Conservation (phyloP, 2,888 invertebrate genomes). For the Ophion ventricosus region DNA sequence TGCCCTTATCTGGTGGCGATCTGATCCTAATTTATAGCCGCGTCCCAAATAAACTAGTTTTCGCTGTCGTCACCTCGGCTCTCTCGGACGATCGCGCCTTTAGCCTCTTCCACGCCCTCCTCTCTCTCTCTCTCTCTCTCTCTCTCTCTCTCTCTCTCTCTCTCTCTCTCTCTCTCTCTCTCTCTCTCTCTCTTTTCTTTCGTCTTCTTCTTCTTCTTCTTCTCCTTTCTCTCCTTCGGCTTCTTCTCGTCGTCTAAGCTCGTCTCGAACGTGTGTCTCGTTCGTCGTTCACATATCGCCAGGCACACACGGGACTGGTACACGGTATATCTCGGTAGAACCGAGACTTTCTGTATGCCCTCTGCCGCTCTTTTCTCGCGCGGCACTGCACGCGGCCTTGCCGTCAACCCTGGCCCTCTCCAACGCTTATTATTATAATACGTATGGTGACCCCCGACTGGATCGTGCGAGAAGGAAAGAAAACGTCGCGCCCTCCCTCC, state of each 20-base stretch:
- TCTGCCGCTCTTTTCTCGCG: conserved; percentile 66
- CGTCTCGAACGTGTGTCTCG: conserved; percentile 50
- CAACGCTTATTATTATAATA: conserved; percentile 58
- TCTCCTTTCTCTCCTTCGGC: conserved; percentile 43
- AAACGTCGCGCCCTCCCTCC: background rate
- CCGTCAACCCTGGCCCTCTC: conserved; percentile 57
- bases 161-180: conserved; percentile 39
- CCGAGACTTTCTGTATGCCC: conserved; percentile 20
- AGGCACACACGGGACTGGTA: conserved; percentile 8
- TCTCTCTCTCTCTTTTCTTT: conserved; percentile 22
- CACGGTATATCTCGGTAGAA: background rate
- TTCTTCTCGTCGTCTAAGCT: conserved; percentile 49
- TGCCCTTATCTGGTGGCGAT: conserved; percentile 83
- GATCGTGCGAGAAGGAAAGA: conserved; percentile 44
- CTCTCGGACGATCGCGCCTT: conserved; percentile 71
- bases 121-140: conserved; percentile 44
- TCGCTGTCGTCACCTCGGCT: conserved; percentile 83
- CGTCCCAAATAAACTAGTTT: conserved; percentile 84
- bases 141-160: conserved; percentile 56
- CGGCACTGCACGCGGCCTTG: conserved; percentile 59
- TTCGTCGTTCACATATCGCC: conserved; percentile 50
- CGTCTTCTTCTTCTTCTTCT: conserved; percentile 31
- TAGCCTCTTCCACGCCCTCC: conserved; percentile 57
- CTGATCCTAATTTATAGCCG: conserved; percentile 83
- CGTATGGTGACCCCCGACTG: conserved; percentile 42